These are phyloP conservation scores for Odontothrips loti DNA, from an alignment of 2,888 invertebrate species.

Conservation along the genomic window DNA sequence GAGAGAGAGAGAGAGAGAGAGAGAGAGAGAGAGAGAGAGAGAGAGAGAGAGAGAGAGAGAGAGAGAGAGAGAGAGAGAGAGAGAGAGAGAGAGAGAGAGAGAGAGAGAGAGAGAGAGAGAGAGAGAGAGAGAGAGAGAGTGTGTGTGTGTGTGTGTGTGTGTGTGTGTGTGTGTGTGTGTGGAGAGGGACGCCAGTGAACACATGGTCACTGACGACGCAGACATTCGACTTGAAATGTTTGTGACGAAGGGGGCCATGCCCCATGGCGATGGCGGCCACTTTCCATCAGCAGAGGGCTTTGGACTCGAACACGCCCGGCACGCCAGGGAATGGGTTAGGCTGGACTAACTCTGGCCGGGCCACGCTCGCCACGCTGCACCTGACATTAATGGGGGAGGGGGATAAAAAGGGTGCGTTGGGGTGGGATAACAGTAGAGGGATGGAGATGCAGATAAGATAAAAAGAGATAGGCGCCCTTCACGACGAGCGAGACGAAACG, in stretches of 20 bases:
- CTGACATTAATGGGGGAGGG: background rate
- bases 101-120: too few species aligned
- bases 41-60: too few species aligned
- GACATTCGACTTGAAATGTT: slow-evolving; percentile 1
- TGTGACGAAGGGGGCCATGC: background rate
- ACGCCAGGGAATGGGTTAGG: background rate
- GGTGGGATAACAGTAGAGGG: background rate
- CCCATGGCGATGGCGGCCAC: background rate
- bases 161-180: too few species aligned
- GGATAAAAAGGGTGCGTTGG: too few species aligned
- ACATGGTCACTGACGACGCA: background rate
- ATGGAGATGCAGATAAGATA: background rate
- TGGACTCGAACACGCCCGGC: background rate
- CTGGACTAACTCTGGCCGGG: background rate
- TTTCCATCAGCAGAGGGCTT: background rate
- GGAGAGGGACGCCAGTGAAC: background rate
- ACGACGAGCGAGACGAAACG: too few species aligned
- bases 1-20: too few species aligned
- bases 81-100: too few species aligned
- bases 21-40: too few species aligned
- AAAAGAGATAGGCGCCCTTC: background rate
- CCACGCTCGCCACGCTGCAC: background rate
- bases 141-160: too few species aligned
- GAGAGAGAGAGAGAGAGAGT: too few species aligned
- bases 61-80: too few species aligned